Percentiles rank a stretch among this genome's conserved stretches.
Conservation (phyloP, 30 jellyfish, hydroid and myxozoan genomes). For the Morbakka virulenta region DNA sequence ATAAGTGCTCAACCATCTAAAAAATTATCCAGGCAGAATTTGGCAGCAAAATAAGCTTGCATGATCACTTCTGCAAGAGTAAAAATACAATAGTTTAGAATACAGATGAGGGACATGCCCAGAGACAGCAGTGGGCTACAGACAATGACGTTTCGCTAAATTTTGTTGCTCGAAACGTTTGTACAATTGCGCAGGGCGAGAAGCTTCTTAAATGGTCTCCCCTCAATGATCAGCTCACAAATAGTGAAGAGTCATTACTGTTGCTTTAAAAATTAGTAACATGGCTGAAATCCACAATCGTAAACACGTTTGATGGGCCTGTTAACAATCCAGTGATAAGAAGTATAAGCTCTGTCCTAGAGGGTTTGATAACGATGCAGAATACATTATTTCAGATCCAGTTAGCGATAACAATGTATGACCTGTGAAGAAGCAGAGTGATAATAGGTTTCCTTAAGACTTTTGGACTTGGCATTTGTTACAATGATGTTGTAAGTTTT, state of each 20-base stretch:
- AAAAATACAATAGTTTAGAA: constrained; percentile 3
- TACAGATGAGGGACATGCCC: background rate
- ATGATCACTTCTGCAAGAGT: background rate
- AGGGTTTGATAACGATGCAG: constrained; percentile 1
- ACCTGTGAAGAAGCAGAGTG: constrained; percentile 11
- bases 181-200: background rate
- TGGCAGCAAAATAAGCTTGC: constrained; percentile 11
- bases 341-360: background rate
- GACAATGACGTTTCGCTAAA: constrained; percentile 7
- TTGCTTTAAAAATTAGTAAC: too few relatives aligned
- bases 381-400: constrained; percentile 5
- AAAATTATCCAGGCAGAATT: constrained; percentile 6
- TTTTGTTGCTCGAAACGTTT: background rate
- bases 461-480: constrained; percentile 6
- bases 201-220: too few relatives aligned
- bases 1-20: constrained; percentile 10
- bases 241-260: too few relatives aligned
- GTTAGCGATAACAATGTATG: constrained; percentile 5
- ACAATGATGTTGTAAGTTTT: constrained; percentile 1
- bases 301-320: too few relatives aligned
- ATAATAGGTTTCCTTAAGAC: constrained; percentile 3
- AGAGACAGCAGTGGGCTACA: background rate
- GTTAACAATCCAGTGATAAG: background rate
- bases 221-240: too few relatives aligned
- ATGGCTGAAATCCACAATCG: too few relatives aligned